Evolutionary conservation across 2,888 invertebrate genomes (phyloP), one percentile per base, ranked within the genome.

Genomic region (Melipona beecheii): DNA sequence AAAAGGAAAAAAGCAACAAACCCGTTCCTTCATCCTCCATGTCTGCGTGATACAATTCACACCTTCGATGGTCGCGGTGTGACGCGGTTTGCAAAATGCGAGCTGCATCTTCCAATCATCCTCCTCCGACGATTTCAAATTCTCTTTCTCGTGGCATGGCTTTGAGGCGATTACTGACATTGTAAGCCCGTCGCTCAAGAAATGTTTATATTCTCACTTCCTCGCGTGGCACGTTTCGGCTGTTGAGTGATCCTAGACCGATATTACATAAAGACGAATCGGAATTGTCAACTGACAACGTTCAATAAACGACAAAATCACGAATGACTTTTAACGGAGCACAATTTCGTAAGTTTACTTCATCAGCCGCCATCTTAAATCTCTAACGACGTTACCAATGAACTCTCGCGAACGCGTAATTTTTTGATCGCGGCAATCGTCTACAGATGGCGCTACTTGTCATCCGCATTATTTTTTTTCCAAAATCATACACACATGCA

Each of bases 11-110:
- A 77, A 62, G 73, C 71, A 70, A 93, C 95, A 93, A 94, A 98
- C 98, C 96, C 98, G 96, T 94, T 98, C 98, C 94, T 98, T 98
- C 95, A 99, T 98, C 90, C 99, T 96, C 99, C 99, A 99, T 86
- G 97, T 96, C 92, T 98, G 97, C 17, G 96, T 96, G 80, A 96
- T 95, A 89, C 96, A 96, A 90, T 95, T 95, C 72, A 96, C 95
- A 19, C 97, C 96, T 91, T 97, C 96, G 81, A 97, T 97, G 65
- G 95, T 95, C 91, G 98, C 97, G 79, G 96, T 96, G 92, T 98
- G 98, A 68, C 98, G 96, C 83, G 96, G 96, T 93, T 97, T 96
- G 91, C 96, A 96, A 93, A 97, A 98, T 90, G 97, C 96, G 86
- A 97, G 94, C 72, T 97, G 97, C 93, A 97, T 95, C 94, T 96